A percentile compares a stretch with the other conserved stretches of the same genome.
phyloP scores from a whole-genome alignment of 2,113 vertebrate genomes.

The Tychaedon coryphoeus region DNA sequence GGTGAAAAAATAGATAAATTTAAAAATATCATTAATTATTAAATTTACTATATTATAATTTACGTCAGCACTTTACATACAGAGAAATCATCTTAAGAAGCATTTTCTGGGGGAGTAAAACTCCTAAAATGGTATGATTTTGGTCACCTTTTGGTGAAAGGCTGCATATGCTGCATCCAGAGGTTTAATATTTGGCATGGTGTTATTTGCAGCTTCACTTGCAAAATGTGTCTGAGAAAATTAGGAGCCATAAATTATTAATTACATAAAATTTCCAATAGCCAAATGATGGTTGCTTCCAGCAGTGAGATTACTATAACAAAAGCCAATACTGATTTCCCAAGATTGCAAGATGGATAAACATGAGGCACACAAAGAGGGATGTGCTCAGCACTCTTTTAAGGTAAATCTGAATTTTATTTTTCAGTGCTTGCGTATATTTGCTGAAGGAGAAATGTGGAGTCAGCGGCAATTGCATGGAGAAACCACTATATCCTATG shows the following conservation, averaged over 20 bases:
- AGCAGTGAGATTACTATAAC: slow-evolving; percentile 12
- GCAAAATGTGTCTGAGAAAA: slow-evolving; percentile 47
- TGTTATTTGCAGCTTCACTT: slow-evolving; percentile 42
- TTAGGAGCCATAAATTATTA: slow-evolving; percentile 60
- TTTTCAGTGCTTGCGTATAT: slow-evolving; percentile 22
- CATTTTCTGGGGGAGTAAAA: background rate
- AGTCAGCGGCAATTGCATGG: slow-evolving; percentile 24
- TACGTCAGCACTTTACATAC: slow-evolving; percentile 41
- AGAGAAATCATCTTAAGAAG: slow-evolving; percentile 30
- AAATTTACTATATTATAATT: slow-evolving; percentile 8
- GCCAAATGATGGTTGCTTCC: slow-evolving; percentile 3
- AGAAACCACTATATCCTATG: slow-evolving; percentile 17
- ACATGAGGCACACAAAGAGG: background rate
- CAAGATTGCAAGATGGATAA: background rate
- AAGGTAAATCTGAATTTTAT: slow-evolving; percentile 38
- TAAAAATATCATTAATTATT: slow-evolving; percentile 25
- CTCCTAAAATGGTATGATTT: slow-evolving; percentile 22
- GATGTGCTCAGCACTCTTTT: background rate
- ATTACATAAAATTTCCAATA: slow-evolving; percentile 48
- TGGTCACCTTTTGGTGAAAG: background rate
- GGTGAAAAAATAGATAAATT: slow-evolving; percentile 15
- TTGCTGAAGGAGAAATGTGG: slow-evolving; percentile 26
- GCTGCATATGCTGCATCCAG: background rate
- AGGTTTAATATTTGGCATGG: slow-evolving; percentile 30
- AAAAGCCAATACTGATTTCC: slow-evolving; percentile 20